Percentiles rank a stretch among this genome's conserved stretches.
Evolutionary conservation across 2,113 vertebrate species (phyloP).

Genomic region (Ceratotherium simum): DNA sequence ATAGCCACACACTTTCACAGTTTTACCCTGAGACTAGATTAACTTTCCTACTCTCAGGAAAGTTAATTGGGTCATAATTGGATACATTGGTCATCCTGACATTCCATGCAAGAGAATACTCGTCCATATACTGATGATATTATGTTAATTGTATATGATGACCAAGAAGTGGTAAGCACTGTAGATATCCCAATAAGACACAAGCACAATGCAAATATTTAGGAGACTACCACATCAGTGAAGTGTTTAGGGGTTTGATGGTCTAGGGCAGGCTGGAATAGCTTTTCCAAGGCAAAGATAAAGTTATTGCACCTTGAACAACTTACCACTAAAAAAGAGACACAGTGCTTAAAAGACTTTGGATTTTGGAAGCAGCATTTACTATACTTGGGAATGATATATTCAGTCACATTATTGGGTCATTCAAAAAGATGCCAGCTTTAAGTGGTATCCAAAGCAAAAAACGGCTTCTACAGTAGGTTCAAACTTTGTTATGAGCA

Average conservation of each 20-base stretch:
- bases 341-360: background rate
- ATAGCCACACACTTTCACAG: background rate
- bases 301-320: background rate
- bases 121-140: background rate
- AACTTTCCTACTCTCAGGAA: background rate
- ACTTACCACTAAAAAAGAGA: background rate
- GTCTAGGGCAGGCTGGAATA: background rate
- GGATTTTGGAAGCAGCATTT: background rate
- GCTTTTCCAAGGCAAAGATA: background rate
- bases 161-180: background rate
- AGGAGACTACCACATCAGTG: too few species aligned
- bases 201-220: background rate
- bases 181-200: background rate
- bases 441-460: background rate
- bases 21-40: background rate
- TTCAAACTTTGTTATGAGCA: background rate
- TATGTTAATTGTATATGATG: background rate
- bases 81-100: background rate
- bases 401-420: background rate
- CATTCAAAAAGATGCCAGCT: background rate
- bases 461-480: background rate
- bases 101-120: background rate
- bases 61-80: too few species aligned
- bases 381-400: background rate
- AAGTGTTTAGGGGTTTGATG: background rate